phyloP scores from a whole-genome alignment of 2,113 vertebrate genomes.

The Clarias batrachus region DNA sequence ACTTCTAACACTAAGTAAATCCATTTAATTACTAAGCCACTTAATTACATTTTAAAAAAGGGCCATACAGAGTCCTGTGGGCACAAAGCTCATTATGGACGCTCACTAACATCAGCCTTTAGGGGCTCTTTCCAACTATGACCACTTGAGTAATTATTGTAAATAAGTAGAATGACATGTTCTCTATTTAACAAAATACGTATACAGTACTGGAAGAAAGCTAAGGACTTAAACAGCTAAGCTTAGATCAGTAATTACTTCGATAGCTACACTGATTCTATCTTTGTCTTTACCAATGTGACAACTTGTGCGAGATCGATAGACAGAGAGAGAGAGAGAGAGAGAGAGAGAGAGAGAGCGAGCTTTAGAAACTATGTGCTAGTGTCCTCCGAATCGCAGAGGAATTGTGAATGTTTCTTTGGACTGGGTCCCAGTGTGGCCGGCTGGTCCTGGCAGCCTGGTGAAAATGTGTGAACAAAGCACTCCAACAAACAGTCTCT shows the following conservation, averaged over 20 bases:
- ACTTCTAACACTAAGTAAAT: not conserved
- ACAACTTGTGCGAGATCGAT: not conserved
- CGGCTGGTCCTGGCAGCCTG: constrained; percentile 51
- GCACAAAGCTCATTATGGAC: not conserved
- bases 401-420: constrained; percentile 50
- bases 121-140: not conserved
- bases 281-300: not conserved
- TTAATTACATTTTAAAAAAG: constrained; percentile 18
- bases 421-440: constrained; percentile 43
- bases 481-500: constrained; percentile 43
- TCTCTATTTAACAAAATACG: constrained; percentile 1
- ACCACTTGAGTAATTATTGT: not conserved
- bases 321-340: not conserved
- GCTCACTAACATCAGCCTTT: not conserved
- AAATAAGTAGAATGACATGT: not conserved
- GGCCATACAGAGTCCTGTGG: not conserved
- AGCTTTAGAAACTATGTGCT: constrained; percentile 23
- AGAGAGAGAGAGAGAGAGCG: not conserved
- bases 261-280: not conserved
- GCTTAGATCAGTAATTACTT: not conserved
- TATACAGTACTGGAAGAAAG: not conserved
- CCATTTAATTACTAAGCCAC: not conserved
- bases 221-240: not conserved
- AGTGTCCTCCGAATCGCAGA: constrained; percentile 32
- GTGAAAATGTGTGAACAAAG: constrained; percentile 51